Evolutionary conservation across 2,888 invertebrate genomes (phyloP), one percentile per base, ranked within the genome.

Genomic region (Sympetrum striolatum): DNA sequence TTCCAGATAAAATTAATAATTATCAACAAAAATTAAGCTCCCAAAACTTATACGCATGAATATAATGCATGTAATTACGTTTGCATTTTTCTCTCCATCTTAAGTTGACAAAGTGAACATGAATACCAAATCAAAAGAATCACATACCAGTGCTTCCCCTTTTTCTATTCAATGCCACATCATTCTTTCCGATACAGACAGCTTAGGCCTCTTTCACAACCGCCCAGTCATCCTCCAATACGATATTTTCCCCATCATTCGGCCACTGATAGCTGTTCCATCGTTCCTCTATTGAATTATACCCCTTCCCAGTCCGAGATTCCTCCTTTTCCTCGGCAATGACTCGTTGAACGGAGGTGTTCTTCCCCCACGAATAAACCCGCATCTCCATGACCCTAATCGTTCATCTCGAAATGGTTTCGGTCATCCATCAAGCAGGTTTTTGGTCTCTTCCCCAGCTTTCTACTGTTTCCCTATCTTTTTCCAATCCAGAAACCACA

Each of bases 321-420:
- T 73, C 31, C 22, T 73, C 31, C 6, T 25, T 64, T 22, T 25
- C 64, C 60, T 14, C 31, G 25, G 25, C 73, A 8, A 73, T 73
- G 73, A 73, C 73, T 73, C 73, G 31, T n/a, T 31, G 14, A 73
- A 73, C 25, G 73, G 2, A 73, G 31, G 31, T 22, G 58, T 60
- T 86, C 35, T 86, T 60, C 86, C 86, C 86, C 37, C 64, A 18
- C 37, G 31, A 60, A 86, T 64, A 86, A 64, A n/a, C 37, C 64
- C 35, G 86, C 86, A 86, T 86, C 86, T 60, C 60, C 39, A 37
- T 73, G 31, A 73, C 60, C 39, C 25, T 86, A 86, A 86, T 86
- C 86, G 86, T 86, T 86, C 86, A 86, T 86, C 86, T 60, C 86
- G 58, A 86, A 86, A 86, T 86, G 86, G 37, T 86, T 86, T 86